Evolutionary conservation across 2,797 vertebrate species (phyloP), one percentile per base, ranked within the genome.

Genomic region (Myotis vivesi): DNA sequence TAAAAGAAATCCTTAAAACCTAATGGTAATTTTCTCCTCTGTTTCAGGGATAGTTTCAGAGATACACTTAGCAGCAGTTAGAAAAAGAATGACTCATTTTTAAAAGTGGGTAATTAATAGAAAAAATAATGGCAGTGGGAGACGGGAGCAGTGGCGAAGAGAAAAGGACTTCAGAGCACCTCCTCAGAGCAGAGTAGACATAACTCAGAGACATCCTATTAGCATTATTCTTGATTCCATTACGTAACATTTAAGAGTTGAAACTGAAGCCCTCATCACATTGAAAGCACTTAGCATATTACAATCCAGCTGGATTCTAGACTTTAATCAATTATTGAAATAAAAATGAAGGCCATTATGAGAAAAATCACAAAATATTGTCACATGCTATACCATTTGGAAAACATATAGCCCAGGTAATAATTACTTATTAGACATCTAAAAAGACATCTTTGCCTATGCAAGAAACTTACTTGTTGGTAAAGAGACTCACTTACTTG

Each of bases 401-500:
- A 66, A 91, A 93, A 87, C 23, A 19, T 15, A 57, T 1, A 53
- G 33, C 25, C 25, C 4, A 20, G 19, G 57, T 36, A 69, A 75
- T 33, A 85, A 66, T 13, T 68, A 72, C 2, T 71, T 77, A 69
- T 62, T 62, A 62, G 59, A 62, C 59, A 62, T 30, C 19, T 81
- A 68, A 71, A 68, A 92, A n/a, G 23, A 73, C 9, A 87, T 36
- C 23, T 66, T 49, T 81, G 33, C 5, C 23, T 57, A 38, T 8
- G 19, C 16, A 25, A 88, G 38, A 89, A 87, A 84, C 23, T 19
- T 57, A 46, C 20, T 88, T 79, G 10, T 57, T 94, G 64, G 44
- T 71, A 80, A 68, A 86, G 66, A 95, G 64, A 69, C 10, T 2
- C 91, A 94, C 98, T 97, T 99, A 99, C 99, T 99, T 99, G 98